These are phyloP conservation scores for Tortrix viridana DNA, from an alignment of 2,888 invertebrate species.

Conservation along the genomic window DNA sequence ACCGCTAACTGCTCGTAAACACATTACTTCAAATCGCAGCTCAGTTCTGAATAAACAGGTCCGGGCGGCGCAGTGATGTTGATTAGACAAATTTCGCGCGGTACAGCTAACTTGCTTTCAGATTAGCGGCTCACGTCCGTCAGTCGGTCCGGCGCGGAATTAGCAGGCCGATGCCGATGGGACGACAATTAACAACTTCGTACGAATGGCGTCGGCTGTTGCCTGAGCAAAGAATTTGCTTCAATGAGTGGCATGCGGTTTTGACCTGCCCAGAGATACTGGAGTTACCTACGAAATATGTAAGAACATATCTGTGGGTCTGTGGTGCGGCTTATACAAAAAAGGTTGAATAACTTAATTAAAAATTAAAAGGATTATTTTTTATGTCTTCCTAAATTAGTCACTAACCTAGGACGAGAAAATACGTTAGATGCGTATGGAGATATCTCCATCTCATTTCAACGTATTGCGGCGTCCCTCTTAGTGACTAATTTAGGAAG, in stretches of 20 bases:
- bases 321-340: too few relatives aligned
- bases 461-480: too few relatives aligned
- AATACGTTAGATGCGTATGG: too few relatives aligned
- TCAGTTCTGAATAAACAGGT: constrained; percentile 49
- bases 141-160: constrained; percentile 53
- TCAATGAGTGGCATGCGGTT: constrained; percentile 7
- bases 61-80: constrained; percentile 54
- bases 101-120: constrained; percentile 49
- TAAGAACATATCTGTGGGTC: too few relatives aligned
- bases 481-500: too few relatives aligned
- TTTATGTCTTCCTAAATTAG: too few relatives aligned
- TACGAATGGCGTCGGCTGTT: constrained; percentile 26
- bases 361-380: too few relatives aligned
- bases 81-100: constrained; percentile 62
- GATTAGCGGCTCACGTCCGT: constrained; percentile 52
- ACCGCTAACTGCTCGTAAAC: constrained; percentile 22
- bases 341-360: too few relatives aligned
- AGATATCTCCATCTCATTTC: too few relatives aligned
- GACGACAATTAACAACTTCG: constrained; percentile 41
- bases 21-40: constrained; percentile 40
- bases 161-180: constrained; percentile 53
- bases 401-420: too few relatives aligned
- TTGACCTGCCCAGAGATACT: background rate
- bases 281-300: too few relatives aligned
- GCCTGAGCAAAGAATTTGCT: constrained; percentile 20